Conservation (phyloP, 2,888 invertebrate genomes). For the Agrochola litura region DNA sequence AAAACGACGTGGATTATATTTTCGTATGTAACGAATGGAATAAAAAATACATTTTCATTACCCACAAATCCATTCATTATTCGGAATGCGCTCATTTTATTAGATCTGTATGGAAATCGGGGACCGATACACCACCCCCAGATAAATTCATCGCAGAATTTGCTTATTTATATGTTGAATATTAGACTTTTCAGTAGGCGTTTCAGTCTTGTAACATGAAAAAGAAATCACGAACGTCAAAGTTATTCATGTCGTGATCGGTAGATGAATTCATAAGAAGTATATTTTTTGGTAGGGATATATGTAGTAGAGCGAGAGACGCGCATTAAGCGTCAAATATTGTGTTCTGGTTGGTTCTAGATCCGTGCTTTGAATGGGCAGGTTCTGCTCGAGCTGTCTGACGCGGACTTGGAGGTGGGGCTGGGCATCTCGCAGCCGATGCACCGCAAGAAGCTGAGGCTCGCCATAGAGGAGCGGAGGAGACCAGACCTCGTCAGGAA, state of each 20-base stretch:
- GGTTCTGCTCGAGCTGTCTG: slow-evolving; percentile 97
- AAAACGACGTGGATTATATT: slow-evolving; percentile 64
- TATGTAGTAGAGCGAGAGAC: slow-evolving; percentile 77
- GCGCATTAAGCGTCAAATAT: slow-evolving; percentile 90
- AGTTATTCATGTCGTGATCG: slow-evolving; percentile 41
- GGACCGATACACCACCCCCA: slow-evolving; percentile 72
- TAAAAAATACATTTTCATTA: slow-evolving; percentile 78
- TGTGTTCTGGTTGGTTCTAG: slow-evolving; percentile 92
- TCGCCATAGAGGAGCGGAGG: slow-evolving; percentile 98
- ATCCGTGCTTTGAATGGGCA: slow-evolving; percentile 93
- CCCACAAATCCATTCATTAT: slow-evolving; percentile 77
- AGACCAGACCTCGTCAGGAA: slow-evolving; percentile 96
- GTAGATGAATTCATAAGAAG: slow-evolving; percentile 28
- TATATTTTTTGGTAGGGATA: slow-evolving; percentile 50
- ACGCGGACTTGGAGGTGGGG: slow-evolving; percentile 97
- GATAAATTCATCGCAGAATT: slow-evolving; percentile 77
- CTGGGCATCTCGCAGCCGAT: slow-evolving; percentile 97
- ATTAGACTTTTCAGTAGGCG: slow-evolving; percentile 57
- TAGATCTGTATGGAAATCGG: slow-evolving; percentile 84
- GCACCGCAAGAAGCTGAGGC: slow-evolving; percentile 97
- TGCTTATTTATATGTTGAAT: slow-evolving; percentile 77
- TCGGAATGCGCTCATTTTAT: slow-evolving; percentile 79
- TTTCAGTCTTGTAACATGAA: slow-evolving; percentile 52
- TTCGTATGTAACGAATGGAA: slow-evolving; percentile 73
- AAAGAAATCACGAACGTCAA: slow-evolving; percentile 44